Evolutionary conservation across 2,113 vertebrate genomes (phyloP), one percentile per base, ranked within the genome.

Genomic region (Crocuta crocuta): DNA sequence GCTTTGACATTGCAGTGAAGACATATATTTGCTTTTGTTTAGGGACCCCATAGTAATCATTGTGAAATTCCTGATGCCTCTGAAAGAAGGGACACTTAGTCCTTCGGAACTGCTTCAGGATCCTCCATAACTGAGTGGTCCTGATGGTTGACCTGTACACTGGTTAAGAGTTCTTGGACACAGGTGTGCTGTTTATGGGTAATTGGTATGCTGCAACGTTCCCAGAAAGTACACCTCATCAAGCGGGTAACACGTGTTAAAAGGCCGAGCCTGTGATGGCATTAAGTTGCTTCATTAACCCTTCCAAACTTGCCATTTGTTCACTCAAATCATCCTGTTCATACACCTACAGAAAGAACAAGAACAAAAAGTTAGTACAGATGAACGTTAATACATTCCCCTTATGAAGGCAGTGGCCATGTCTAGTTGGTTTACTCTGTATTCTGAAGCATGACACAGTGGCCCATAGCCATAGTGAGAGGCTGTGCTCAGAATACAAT

Each of bases 261-360:
- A 99, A 99, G 96, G 99, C 99, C 0, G 99, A 99, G 97, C 99
- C 99, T 2, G 99, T 99, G 98, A 99, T 99, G 96, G 99, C 99
- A 0, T 99, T 99, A 71, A 99, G 99, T 96, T 99, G 99, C 98
- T 99, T 99, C 99, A 99, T 99, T 94, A 99, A 98, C 95, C 99
- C 99, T 98, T 99, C 99, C 97, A 99, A 99, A 98, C 99, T 99
- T 84, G 99, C 99, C 99, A 99, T 99, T 99, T 99, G 99, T 98
- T 99, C 99, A 21, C 99, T 99, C 96, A 99, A 97, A 97, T 99
- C 99, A 8, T 99, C 99, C 97, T 99, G 99, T 97, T 99, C 99
- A 10, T 99, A 99, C 11, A 99, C 99, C 99, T 99, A 98, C 0
- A 61, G 97, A 97, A 6, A 96, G 84, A 97, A 94, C 0, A 33